Evolutionary conservation across 2,797 vertebrate species (phyloP), one percentile per base, ranked within the genome.

Genomic region (Staurois parvus): DNA sequence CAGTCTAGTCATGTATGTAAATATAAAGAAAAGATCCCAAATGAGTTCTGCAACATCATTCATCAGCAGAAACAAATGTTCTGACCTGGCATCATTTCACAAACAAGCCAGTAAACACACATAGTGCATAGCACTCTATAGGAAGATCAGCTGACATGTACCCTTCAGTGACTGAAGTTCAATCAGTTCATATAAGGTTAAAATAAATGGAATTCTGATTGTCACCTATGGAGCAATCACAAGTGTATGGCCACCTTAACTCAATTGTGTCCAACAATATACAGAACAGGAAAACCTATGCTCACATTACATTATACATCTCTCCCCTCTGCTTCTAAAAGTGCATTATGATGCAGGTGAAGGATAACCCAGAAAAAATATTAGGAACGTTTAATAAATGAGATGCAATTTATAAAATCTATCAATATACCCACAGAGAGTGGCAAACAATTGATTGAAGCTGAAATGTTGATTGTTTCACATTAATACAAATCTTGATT

Each of bases 401-500:
- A 34, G 42, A 70, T 80, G 67, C 48, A 56, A 37, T 70, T 70
- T 37, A 52, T 52, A 21, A 68, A 24, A 79, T 24, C 19, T 30
- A 52, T 34, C 10, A 15, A 45, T 69, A 34, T 69, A 40, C 37
- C 24, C 34, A 26, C 24, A 21, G n/a, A 72, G 40, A 52, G 3
- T 30, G 26, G 2, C 28, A 72, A 80, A 26, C 8, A 79, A 24
- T 30, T 28, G 24, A 40, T 11, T 70, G 24, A 59, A 28, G n/a
- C 68, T 19, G 48, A 12, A 21, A 37, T 34, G 45, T 21, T 72
- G 68, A 81, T 56, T 80, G 28, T 69, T 69, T 69, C 42, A 45
- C 42, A 70, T 80, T 59, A 70, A 45, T 59, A 48, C 24, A 62
- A 37, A 62, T 62, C 48, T 34, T 80, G 67, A 80, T 80, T 80